Conservation (phyloP, 2,113 vertebrate species). For the Catagonus wagneri region DNA sequence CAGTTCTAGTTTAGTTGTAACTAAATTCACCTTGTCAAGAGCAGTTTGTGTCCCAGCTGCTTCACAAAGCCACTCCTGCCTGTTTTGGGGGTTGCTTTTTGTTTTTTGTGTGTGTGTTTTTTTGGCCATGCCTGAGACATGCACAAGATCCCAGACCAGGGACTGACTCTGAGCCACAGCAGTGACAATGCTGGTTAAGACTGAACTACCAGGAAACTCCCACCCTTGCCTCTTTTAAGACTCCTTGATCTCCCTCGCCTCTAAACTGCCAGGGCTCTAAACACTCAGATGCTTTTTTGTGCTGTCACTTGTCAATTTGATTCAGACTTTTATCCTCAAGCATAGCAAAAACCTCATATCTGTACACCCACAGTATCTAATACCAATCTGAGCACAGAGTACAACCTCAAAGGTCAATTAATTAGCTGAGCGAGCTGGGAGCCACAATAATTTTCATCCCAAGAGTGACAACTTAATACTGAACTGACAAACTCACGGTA, state of each 20-base stretch:
- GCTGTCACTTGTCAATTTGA: background rate
- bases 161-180: no score
- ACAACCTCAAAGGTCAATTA: slow-evolving; percentile 25
- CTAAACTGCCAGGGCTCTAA: background rate
- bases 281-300: background rate
- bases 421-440: background rate
- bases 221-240: background rate
- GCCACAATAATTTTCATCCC: background rate
- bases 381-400: background rate
- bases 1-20: background rate
- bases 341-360: background rate
- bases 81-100: background rate
- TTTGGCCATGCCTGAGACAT: no score
- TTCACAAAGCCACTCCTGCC: slow-evolving; percentile 14
- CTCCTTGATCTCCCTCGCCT: background rate
- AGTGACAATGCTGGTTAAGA: no score
- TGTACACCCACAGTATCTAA: background rate
- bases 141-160: no score
- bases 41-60: background rate
- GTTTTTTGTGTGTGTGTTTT: no score
- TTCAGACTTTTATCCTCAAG: slow-evolving; percentile 32
- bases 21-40: background rate
- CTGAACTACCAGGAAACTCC: no score
- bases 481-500: background rate
- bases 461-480: slow-evolving; percentile 11